Conservation (phyloP, 2,113 vertebrate species). For the Leptobrachium leishanense region DNA sequence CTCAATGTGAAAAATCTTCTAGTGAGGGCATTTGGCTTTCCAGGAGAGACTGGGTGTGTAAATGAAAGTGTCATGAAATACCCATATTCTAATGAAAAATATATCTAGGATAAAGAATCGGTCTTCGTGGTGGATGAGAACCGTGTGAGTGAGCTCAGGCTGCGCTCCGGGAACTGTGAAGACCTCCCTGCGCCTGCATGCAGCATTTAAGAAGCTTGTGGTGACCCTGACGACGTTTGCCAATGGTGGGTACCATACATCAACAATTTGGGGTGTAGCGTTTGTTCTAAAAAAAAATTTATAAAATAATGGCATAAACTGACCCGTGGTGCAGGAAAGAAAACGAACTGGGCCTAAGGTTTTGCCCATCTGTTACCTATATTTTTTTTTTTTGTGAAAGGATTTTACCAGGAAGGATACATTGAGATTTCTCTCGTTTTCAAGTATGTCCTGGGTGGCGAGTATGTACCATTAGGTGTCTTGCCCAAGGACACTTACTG, state of each 20-base stretch:
- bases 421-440: too few relatives aligned
- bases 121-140: constrained; percentile 86
- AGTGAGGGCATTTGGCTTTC: background rate
- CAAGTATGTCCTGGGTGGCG: too few relatives aligned
- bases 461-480: too few relatives aligned
- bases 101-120: constrained; percentile 82
- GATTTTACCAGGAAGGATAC: too few relatives aligned
- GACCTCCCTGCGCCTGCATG: constrained; percentile 79
- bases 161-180: constrained; percentile 83
- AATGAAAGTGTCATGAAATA: too few relatives aligned
- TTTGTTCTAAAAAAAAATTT: background rate
- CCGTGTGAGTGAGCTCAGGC: constrained; percentile 84
- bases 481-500: too few relatives aligned
- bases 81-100: background rate
- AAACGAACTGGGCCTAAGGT: background rate
- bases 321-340: too few relatives aligned
- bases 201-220: constrained; percentile 76
- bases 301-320: too few relatives aligned
- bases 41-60: background rate
- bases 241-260: constrained; percentile 68
- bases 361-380: background rate
- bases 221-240: constrained; percentile 76
- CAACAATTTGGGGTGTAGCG: background rate
- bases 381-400: too few relatives aligned
- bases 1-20: background rate